Percentiles rank a stretch among this genome's conserved stretches.
These are phyloP conservation scores for Oreotrochilus melanogaster DNA, from an alignment of 2,113 vertebrate genomes.

Conservation along the genomic window DNA sequence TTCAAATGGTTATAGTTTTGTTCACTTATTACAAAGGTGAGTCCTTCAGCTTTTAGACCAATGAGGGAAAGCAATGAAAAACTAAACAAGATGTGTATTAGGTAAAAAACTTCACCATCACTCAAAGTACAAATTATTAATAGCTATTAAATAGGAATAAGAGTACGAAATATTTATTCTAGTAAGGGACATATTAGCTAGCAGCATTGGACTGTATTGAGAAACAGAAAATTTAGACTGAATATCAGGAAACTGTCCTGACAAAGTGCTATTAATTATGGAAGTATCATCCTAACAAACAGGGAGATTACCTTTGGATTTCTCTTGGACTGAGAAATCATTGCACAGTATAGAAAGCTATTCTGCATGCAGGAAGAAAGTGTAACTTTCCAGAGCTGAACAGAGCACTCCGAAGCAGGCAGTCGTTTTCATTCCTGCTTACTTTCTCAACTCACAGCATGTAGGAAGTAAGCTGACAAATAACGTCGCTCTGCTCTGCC, in stretches of 20 bases:
- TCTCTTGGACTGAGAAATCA: neutral
- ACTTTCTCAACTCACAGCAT: neutral
- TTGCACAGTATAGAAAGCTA: rapidly evolving
- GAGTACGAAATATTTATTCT: neutral
- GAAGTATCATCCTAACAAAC: neutral
- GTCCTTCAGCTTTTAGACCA: neutral
- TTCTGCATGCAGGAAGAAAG: neutral
- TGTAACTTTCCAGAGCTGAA: neutral
- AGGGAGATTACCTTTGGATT: neutral
- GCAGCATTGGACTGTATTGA: neutral
- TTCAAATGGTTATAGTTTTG: neutral
- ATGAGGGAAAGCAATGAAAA: neutral
- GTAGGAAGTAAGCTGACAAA: neutral
- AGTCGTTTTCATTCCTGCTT: neutral
- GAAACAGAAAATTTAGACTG: neutral
- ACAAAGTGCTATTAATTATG: neutral
- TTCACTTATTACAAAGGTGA: neutral
- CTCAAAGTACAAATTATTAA: neutral
- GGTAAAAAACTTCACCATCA: neutral
- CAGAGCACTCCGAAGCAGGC: neutral
- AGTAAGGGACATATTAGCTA: neutral
- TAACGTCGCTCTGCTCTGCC: neutral
- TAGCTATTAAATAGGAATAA: neutral
- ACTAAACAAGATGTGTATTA: neutral
- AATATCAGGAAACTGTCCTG: neutral